Evolutionary conservation across 1,140 invertebrate species (phyloP).

Genomic region (Lordiphosa collinella): DNA sequence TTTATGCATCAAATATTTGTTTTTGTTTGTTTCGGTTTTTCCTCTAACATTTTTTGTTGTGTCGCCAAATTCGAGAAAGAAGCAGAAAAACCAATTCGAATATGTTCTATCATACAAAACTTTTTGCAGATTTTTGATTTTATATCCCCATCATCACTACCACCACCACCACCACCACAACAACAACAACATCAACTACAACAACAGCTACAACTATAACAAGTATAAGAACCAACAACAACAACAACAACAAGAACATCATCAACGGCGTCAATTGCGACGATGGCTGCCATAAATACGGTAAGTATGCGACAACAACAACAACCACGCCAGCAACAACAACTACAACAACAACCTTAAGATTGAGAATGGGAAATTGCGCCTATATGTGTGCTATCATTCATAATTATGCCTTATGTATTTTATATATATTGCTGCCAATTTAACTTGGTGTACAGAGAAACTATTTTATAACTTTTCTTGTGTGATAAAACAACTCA

Average conservation of each 20-base stretch:
- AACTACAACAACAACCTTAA: conserved; percentile 15
- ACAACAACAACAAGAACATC: conserved; percentile 49
- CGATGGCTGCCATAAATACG: conserved; percentile 78
- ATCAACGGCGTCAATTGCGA: conserved; percentile 72
- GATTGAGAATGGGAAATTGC: neutral
- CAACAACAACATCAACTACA: conserved; percentile 53
- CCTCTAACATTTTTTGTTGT: conserved; percentile 27
- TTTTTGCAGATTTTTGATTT: conserved; percentile 78
- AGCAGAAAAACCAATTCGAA: conserved; percentile 43
- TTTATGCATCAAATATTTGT: conserved; percentile 57
- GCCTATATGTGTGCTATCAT: no score
- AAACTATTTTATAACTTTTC: no score
- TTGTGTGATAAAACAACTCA: no score
- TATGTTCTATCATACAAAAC: conserved; percentile 70
- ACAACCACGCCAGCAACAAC: conserved; percentile 27
- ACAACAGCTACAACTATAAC: conserved; percentile 50
- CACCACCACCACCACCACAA: conserved; percentile 68
- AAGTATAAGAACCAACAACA: conserved; percentile 45
- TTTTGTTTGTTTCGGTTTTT: conserved; percentile 31
- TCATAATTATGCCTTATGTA: no score
- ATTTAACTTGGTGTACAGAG: no score
- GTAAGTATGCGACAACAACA: conserved; percentile 65
- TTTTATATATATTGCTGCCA: no score
- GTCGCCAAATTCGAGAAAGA: conserved; percentile 25
- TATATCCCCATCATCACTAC: conserved; percentile 76